Conservation (phyloP, 2,113 vertebrate species). For the Mormyrus iriodes region DNA sequence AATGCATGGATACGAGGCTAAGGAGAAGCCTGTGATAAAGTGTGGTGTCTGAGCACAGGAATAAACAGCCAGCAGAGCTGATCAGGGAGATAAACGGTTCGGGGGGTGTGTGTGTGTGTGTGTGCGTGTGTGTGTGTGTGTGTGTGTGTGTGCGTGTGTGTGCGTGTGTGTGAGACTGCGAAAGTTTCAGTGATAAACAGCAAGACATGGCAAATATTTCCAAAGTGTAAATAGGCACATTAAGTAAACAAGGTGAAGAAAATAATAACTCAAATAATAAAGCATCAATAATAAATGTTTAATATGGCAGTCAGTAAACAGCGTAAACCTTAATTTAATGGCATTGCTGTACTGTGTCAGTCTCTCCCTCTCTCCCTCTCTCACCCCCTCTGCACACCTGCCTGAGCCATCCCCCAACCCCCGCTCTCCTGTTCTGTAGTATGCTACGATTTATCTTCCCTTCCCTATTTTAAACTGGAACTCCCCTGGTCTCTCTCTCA, state of each 20-base stretch:
- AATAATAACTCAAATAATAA: neutral
- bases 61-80: slow-evolving; percentile 69
- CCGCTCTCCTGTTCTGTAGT: neutral
- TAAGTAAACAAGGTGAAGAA: slow-evolving; percentile 53
- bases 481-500: neutral
- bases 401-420: neutral
- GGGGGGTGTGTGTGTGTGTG: slow-evolving; percentile 31
- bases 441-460: neutral
- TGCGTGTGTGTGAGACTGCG: neutral
- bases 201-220: neutral
- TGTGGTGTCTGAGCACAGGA: slow-evolving; percentile 58
- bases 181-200: slow-evolving; percentile 11
- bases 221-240: slow-evolving; percentile 40
- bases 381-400: slow-evolving; percentile 24
- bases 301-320: neutral
- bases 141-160: slow-evolving; percentile 18
- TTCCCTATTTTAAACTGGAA: neutral
- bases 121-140: neutral
- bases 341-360: neutral
- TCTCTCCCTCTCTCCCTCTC: slow-evolving; percentile 8
- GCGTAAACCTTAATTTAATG: neutral
- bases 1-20: slow-evolving; percentile 63
- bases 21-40: slow-evolving; percentile 67
- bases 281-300: neutral
- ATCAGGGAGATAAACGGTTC: slow-evolving; percentile 61